Base-by-base conservation (phyloP, 23 tunicate genomes). In the Ascidia mentula region DNA sequence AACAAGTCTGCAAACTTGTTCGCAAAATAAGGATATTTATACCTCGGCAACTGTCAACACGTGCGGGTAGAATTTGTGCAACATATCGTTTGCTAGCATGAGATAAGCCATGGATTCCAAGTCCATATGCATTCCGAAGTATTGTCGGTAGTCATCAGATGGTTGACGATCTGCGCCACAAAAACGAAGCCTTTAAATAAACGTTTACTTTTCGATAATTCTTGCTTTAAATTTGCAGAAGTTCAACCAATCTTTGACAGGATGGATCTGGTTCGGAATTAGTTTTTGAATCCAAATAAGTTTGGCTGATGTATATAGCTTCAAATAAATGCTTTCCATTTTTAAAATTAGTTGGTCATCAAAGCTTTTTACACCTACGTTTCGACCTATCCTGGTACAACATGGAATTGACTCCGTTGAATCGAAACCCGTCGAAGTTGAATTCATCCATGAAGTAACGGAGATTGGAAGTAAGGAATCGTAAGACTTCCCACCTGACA, bases 81-180 rank as follows among this genome's bases (percentile, higher is more conserved):
- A 80, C 80, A 94, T 76, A 73, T 89, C 81, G 72, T 89, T 89
- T 37, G 90, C 95, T 17, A 94, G 80, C 86, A 81, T 85, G 45
- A 94, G 72, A 69, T 94, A 94, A 40, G 81, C 82, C 7, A 94
- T 26, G 6, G 95, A 76, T 82, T 94, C 94, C 46, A 80, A 37
- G 32, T 89, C 84, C 79, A 89, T 78, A 20, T 89, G 95, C 69
- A 89, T 69, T 34, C 98, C 98, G 45, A 89, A 94, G 77, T 94
- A 94, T 40, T 89, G 98, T 6, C 75, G 77, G 61, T 90, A 86
- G 22, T 75, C 95, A 30, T 89, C 86, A 6, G 95, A 89, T 69
- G 76, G 84, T 6, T 79, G 74, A 4, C 83, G 77, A 45, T 74
- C 96, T 90, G 13, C 65, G n/a, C n/a, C n/a, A n/a, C n/a, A n/a